Evolutionary conservation across 1,140 invertebrate species (phyloP).

Genomic region (Leptonema lineaticorne): DNA sequence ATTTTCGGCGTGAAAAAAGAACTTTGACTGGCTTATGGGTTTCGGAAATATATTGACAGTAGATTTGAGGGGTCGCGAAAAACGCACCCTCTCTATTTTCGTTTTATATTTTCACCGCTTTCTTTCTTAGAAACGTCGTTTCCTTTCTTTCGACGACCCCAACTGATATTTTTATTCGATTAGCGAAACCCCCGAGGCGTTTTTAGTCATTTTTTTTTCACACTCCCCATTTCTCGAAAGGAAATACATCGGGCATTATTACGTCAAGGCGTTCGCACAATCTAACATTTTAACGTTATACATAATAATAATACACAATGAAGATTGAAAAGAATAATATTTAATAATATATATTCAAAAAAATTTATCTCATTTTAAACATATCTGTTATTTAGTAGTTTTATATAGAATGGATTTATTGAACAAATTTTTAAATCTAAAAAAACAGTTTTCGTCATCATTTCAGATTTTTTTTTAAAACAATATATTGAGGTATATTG

Average conservation of each 20-base stretch:
- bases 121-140: constrained; percentile 25
- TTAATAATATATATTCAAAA: too few species aligned
- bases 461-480: too few species aligned
- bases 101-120: neutral
- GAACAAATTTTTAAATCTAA: too few species aligned
- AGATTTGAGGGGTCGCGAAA: constrained; percentile 46
- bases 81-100: constrained; percentile 55
- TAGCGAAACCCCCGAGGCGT: constrained; percentile 60
- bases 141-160: constrained; percentile 55
- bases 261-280: constrained; percentile 4
- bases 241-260: constrained; percentile 12
- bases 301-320: neutral
- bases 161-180: constrained; percentile 62
- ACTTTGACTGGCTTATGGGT: constrained; percentile 42
- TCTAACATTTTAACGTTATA: neutral
- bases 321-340: neutral
- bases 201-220: constrained; percentile 57
- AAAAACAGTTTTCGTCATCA: too few species aligned
- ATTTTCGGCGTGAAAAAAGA: constrained; percentile 40
- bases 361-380: too few species aligned
- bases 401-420: too few species aligned
- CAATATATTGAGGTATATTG: too few species aligned
- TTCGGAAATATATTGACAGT: constrained; percentile 44
- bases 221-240: neutral
- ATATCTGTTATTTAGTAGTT: too few species aligned